phyloP scores from a whole-genome alignment of 2,888 invertebrate species.

The Apeira syringaria region DNA sequence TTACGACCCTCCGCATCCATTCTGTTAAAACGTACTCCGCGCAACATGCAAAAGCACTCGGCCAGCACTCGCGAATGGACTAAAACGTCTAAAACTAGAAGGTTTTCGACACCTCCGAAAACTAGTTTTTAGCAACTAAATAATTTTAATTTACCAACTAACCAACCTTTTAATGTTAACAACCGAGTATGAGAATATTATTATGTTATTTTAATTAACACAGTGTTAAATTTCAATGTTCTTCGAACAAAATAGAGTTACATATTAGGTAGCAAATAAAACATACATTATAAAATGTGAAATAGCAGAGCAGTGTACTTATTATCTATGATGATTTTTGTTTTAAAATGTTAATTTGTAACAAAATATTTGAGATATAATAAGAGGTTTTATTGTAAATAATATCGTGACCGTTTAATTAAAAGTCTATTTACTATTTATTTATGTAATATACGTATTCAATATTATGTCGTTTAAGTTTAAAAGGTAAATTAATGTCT shows the following conservation, averaged over 20 bases:
- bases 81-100: constrained; percentile 37
- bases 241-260: constrained; percentile 1
- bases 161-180: not conserved
- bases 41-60: constrained; percentile 54
- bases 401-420: too few species aligned
- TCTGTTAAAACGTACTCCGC: constrained; percentile 64
- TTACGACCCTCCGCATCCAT: constrained; percentile 63
- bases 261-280: too few species aligned
- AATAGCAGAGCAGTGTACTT: too few species aligned
- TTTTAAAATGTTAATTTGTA: too few species aligned
- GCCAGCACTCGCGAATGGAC: constrained; percentile 40
- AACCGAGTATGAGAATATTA: not conserved
- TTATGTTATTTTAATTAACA: not conserved
- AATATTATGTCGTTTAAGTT: too few species aligned
- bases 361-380: too few species aligned
- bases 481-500: too few species aligned
- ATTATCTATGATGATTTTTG: too few species aligned
- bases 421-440: too few species aligned
- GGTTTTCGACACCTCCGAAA: constrained; percentile 20
- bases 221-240: not conserved
- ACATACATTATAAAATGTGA: too few species aligned
- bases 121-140: constrained; percentile 10
- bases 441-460: too few species aligned
- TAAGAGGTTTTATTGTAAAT: too few species aligned
- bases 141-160: constrained; percentile 2